These are phyloP conservation scores for Microplitis mediator DNA, from an alignment of 1,140 invertebrate genomes.

Conservation along the genomic window DNA sequence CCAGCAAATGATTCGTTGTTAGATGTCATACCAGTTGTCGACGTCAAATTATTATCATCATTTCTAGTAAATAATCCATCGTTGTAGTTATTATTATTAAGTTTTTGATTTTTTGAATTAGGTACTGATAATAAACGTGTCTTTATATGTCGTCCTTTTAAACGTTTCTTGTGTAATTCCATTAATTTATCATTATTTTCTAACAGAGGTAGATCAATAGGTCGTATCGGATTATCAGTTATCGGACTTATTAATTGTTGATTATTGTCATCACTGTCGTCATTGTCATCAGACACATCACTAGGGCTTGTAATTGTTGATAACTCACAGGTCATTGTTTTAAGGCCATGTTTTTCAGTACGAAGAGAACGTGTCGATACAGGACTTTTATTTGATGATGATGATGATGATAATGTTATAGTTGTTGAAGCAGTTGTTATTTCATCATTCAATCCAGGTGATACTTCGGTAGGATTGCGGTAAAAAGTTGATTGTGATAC, in stretches of 20 bases:
- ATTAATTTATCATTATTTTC: conserved; percentile 67
- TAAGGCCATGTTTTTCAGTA: too few relatives aligned
- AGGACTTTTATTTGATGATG: background rate
- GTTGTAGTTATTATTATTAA: conserved; percentile 37
- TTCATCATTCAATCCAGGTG: background rate
- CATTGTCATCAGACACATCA: background rate
- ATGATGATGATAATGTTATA: background rate
- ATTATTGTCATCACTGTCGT: background rate
- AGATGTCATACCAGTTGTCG: background rate
- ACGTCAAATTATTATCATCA: conserved; percentile 23
- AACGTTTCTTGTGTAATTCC: conserved; percentile 62
- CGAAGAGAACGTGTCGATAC: background rate
- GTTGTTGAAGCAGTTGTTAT: background rate
- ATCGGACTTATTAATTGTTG: background rate
- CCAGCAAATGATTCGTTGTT: conserved; percentile 67
- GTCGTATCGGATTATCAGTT: conserved; percentile 45
- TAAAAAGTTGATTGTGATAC: too few relatives aligned
- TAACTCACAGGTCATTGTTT: too few relatives aligned
- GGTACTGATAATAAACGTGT: conserved; percentile 76
- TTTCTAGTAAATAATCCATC: conserved; percentile 27
- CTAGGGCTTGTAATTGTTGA: background rate
- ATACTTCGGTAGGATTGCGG: background rate
- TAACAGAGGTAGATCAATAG: conserved; percentile 70
- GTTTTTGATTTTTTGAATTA: conserved; percentile 72
- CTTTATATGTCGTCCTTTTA: conserved; percentile 65